These are phyloP conservation scores for Candoia aspera DNA, from an alignment of 2,113 vertebrate species.

Conservation along the genomic window DNA sequence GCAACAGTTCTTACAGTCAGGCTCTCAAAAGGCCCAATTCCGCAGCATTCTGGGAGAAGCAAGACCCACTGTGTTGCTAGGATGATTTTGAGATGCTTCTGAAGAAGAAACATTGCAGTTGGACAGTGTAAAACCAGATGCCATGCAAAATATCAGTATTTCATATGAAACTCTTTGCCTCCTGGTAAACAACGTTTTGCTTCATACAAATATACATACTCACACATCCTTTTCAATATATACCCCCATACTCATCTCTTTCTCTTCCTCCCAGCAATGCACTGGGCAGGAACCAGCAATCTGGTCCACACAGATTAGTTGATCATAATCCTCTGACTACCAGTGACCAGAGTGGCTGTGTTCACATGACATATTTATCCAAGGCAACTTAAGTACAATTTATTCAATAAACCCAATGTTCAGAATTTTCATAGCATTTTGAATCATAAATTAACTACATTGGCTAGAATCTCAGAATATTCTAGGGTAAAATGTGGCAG, in stretches of 20 bases:
- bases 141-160: background rate
- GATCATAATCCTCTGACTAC: background rate
- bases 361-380: background rate
- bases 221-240: background rate
- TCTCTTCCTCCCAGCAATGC: background rate
- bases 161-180: background rate
- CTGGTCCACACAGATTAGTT: background rate
- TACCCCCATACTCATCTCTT: background rate
- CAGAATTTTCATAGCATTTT: background rate
- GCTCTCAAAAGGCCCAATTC: background rate
- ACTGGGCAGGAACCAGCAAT: background rate
- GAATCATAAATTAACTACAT: background rate
- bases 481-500: background rate
- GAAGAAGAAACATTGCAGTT: background rate
- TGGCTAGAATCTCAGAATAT: background rate
- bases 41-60: background rate
- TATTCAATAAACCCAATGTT: background rate
- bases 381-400: background rate
- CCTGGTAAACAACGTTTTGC: background rate
- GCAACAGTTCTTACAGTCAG: background rate
- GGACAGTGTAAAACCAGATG: background rate
- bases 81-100: background rate
- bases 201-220: background rate
- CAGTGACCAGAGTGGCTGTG: background rate
- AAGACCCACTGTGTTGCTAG: background rate